A percentile compares a stretch with the other conserved stretches of the same genome.
phyloP scores from a whole-genome alignment of 2,888 invertebrate genomes.

The Lordiphosa fenestrarum region DNA sequence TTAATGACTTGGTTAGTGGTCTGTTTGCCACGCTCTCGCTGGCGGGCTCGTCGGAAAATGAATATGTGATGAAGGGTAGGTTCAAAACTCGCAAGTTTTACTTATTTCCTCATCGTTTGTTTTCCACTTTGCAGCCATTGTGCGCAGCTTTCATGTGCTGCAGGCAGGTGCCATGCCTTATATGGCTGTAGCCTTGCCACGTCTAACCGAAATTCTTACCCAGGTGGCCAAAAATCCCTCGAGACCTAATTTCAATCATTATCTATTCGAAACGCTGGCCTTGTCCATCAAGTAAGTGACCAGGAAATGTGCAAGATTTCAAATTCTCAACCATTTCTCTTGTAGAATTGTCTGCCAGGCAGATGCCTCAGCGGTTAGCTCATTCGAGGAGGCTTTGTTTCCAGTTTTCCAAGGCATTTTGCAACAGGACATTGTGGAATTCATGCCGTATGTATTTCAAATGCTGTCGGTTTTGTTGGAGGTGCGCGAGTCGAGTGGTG shows the following conservation, averaged over 20 bases:
- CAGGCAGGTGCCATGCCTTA: slow-evolving; percentile 91
- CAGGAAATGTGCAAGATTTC: background rate
- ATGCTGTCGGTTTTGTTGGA: slow-evolving; percentile 95
- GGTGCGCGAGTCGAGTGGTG: slow-evolving; percentile 81
- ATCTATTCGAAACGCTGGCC: slow-evolving; percentile 96
- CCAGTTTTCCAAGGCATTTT: slow-evolving; percentile 97
- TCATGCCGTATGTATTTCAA: slow-evolving; percentile 99
- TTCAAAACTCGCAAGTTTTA: background rate
- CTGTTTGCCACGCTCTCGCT: slow-evolving; percentile 88
- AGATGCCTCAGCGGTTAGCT: slow-evolving; percentile 88
- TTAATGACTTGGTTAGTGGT: slow-evolving; percentile 86
- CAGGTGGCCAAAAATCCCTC: slow-evolving; percentile 95
- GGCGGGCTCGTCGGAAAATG: slow-evolving; percentile 93
- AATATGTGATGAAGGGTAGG: slow-evolving; percentile 94
- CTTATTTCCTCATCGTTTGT: background rate
- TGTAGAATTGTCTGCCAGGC: slow-evolving; percentile 90
- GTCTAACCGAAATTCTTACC: slow-evolving; percentile 90
- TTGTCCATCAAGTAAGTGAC: slow-evolving; percentile 89
- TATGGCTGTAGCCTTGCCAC: slow-evolving; percentile 89
- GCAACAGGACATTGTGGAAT: slow-evolving; percentile 94
- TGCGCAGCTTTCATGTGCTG: slow-evolving; percentile 91
- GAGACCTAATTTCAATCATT: slow-evolving; percentile 99
- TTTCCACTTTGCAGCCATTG: slow-evolving; percentile 84
- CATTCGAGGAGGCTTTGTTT: slow-evolving; percentile 95
- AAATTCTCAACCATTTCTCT: background rate